Evolutionary conservation across 2,797 vertebrate species (phyloP).

Genomic region (Agapornis canus): DNA sequence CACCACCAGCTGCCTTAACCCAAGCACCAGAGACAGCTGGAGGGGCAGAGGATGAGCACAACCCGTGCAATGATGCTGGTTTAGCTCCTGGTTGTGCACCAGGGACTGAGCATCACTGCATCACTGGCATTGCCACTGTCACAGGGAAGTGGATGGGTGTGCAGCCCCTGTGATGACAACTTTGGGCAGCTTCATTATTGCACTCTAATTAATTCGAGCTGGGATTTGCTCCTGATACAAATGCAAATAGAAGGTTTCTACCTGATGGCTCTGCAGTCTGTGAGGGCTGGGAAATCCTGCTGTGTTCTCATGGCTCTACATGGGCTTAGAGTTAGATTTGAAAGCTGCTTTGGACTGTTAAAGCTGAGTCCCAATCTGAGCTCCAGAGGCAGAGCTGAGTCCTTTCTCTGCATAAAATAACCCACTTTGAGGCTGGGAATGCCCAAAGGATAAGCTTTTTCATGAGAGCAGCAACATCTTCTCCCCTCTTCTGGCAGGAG

Average conservation of each 20-base stretch:
- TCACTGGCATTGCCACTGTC: background rate
- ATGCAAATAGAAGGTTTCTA: background rate
- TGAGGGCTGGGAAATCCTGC: background rate
- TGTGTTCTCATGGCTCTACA: accelerated
- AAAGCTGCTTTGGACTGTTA: background rate
- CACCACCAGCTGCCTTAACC: background rate
- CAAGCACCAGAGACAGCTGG: background rate
- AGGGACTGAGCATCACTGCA: background rate
- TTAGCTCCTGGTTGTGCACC: background rate
- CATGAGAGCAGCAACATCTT: too few relatives aligned
- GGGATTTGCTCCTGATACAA: background rate
- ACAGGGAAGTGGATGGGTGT: background rate
- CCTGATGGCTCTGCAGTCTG: background rate
- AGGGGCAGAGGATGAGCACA: background rate
- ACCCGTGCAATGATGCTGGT: accelerated
- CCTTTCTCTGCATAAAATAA: background rate
- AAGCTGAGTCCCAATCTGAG: background rate
- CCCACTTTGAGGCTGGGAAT: background rate
- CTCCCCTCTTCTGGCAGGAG: background rate
- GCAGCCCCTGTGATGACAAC: background rate
- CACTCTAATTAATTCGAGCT: background rate
- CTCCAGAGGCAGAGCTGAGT: background rate
- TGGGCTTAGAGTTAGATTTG: background rate
- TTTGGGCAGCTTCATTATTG: background rate
- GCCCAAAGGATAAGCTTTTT: background rate